Base-by-base conservation (phyloP, 2,113 vertebrate genomes). In the Aythya baeri region DNA sequence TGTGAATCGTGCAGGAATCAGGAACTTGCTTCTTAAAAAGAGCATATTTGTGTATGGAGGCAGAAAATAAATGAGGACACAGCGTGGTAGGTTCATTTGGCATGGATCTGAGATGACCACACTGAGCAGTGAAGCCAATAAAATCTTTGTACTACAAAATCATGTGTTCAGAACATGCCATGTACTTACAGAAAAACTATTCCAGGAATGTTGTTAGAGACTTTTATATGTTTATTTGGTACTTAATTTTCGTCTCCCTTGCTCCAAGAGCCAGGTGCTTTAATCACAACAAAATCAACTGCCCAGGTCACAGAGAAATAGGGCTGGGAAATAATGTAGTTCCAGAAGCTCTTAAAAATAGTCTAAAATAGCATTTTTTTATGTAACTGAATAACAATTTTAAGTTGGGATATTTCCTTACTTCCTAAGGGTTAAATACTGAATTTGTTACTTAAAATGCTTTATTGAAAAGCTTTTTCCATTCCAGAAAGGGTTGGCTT, bases 121-220 rank as follows among this genome's bases (percentile, higher is more conserved):
- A 32, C 55, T 50, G 77, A 85, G 90, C 71, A 78, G 50, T 9
- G 63, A 89, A 92, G 95, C 93, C 91, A 96, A 38, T 89, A 79
- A 96, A 96, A 91, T 94, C 93, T 84, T 73, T 91, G 94, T 91
- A 59, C 86, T 68, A 58, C 66, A 62, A 49, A 91, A 92, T 96
- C 86, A 96, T 89, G 88, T 89, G 91, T 96, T 96, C 76, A 68
- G 91, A 93, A 54, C 88, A 78, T 83, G 85, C 73, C 73, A 36
- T 67, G 65, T 78, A 77, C 88, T 86, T 72, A 61, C 88, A 67
- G 93, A 55, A 73, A 50, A 96, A 77, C 80, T 96, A 96, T 94
- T 84, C 59, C 58, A 93, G 91, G 96, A 96, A 96, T 96, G 93
- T 66, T 96, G 86, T 88, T 92, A 11, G 72, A 62, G 83, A 92